Evolutionary conservation across 2,113 vertebrate species (phyloP).

Genomic region (Struthio camelus): DNA sequence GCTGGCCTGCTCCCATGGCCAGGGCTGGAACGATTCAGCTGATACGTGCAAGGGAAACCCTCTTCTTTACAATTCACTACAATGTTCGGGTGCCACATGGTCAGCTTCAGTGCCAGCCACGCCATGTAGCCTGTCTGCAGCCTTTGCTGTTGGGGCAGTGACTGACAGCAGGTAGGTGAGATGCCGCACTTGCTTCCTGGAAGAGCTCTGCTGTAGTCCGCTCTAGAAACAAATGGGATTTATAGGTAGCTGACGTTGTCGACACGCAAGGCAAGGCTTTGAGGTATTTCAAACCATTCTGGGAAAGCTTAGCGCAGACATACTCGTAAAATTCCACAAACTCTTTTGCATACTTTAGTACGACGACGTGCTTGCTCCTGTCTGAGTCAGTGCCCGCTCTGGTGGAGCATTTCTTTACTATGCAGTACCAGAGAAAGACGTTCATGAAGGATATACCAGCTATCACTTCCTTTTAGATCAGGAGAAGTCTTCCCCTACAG

Average conservation of each 20-base stretch:
- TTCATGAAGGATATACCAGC: neutral
- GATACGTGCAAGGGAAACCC: neutral
- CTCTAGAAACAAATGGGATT: neutral
- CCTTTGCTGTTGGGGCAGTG: neutral
- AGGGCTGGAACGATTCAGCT: neutral
- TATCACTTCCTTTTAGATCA: neutral
- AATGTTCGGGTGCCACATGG: neutral
- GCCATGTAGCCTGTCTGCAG: neutral
- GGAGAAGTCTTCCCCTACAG: neutral
- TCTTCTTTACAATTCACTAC: neutral
- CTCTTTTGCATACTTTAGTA: neutral
- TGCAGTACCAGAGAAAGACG: neutral
- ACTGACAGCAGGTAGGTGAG: neutral
- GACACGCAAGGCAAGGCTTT: rapidly evolving
- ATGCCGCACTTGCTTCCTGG: neutral
- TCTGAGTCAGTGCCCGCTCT: neutral
- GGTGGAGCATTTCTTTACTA: neutral
- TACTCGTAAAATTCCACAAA: neutral
- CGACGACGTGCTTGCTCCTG: neutral
- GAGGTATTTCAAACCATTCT: neutral
- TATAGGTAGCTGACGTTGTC: neutral
- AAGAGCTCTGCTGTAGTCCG: neutral
- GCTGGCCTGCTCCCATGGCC: neutral
- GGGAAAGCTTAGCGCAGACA: neutral
- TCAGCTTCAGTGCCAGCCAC: neutral